Conservation (phyloP, 2,113 vertebrate species). For the Aptenodytes forsteri region DNA sequence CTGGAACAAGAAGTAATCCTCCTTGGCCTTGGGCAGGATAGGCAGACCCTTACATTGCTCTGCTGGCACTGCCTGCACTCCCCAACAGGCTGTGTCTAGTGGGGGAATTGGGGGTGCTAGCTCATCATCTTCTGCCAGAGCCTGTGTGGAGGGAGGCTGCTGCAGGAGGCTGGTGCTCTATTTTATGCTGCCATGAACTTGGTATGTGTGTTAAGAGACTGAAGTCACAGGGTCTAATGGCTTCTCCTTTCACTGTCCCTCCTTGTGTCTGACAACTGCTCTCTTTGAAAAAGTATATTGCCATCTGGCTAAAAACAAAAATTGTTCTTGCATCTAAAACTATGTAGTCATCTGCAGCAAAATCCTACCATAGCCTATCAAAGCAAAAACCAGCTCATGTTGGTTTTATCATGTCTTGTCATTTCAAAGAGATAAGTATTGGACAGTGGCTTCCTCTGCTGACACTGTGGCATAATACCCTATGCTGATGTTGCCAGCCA, state of each 20-base stretch:
- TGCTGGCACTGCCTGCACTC: background rate
- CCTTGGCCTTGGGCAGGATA: background rate
- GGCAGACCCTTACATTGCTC: background rate
- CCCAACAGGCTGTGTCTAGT: background rate
- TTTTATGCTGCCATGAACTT: background rate
- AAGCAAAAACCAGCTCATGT: background rate
- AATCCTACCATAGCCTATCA: background rate
- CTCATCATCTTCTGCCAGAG: background rate
- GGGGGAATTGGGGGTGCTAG: background rate
- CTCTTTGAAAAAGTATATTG: background rate
- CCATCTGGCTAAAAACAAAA: background rate
- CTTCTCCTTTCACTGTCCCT: background rate
- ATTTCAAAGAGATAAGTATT: background rate
- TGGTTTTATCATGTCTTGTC: background rate
- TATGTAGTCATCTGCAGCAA: background rate
- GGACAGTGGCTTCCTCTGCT: background rate
- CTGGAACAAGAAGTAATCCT: background rate
- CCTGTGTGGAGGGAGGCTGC: background rate
- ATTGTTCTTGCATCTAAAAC: background rate
- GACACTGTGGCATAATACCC: rapidly evolving
- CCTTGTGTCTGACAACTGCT: background rate
- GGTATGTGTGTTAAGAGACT: background rate
- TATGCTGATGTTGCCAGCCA: background rate
- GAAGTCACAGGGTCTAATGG: too few relatives aligned
- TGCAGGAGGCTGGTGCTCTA: background rate